Conservation (phyloP, 2,113 vertebrate genomes). For the Anser brachyrhynchus region DNA sequence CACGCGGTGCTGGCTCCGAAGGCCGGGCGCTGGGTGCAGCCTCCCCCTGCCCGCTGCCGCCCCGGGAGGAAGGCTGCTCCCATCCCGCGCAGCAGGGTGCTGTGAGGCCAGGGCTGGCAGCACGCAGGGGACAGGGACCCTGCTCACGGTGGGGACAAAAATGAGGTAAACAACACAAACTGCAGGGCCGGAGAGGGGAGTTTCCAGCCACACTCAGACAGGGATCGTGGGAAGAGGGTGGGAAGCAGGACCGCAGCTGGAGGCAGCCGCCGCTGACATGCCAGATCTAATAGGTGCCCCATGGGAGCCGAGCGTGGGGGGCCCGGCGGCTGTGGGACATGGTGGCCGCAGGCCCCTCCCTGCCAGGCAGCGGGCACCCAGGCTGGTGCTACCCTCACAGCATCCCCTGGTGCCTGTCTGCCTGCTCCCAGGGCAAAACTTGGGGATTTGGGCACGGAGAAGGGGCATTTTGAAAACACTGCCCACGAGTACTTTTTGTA, state of each 20-base stretch:
- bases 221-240: background rate
- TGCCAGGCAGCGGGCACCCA: rapidly evolving
- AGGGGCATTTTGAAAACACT: background rate
- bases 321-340: rapidly evolving
- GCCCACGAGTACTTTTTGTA: background rate
- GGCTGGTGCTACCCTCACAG: background rate
- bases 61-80: background rate
- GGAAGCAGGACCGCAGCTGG: background rate
- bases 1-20: background rate
- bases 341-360: rapidly evolving
- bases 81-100: rapidly evolving
- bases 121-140: background rate
- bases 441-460: background rate
- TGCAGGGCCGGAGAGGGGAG: background rate
- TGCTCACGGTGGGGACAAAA: background rate
- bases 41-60: background rate
- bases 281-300: background rate
- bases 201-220: background rate
- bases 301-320: background rate
- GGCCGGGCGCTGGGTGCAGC: background rate
- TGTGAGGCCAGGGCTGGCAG: background rate
- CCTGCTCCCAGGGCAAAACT: background rate
- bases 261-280: rapidly evolving
- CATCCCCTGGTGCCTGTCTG: background rate
- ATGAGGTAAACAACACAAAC: background rate